phyloP scores from a whole-genome alignment of 2,888 invertebrate genomes.

The Polietes domitor region DNA sequence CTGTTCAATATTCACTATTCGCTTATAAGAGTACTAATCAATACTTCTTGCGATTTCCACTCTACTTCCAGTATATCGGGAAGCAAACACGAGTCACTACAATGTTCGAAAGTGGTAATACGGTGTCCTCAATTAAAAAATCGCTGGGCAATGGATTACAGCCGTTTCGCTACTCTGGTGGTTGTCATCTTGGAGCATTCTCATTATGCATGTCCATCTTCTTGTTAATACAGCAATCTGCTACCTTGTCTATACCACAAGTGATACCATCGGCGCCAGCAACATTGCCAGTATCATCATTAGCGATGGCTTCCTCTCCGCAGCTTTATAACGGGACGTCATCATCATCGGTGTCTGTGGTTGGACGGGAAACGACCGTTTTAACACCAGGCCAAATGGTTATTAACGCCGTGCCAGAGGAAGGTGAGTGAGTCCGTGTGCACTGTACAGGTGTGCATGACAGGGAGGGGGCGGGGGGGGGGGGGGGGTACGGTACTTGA shows the following conservation, averaged over 20 bases:
- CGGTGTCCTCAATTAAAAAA: too few species aligned
- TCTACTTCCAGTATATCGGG: too few species aligned
- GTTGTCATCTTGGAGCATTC: conserved; percentile 18
- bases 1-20: too few species aligned
- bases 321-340: conserved; percentile 22
- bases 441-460: conserved; percentile 10
- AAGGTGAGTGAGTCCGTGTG: conserved; percentile 47
- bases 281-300: conserved; percentile 10
- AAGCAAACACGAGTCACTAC: too few species aligned
- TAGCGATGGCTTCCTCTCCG: conserved; percentile 39
- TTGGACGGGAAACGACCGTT: conserved; percentile 1
- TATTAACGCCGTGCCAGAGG: conserved; percentile 55
- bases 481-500: too few species aligned
- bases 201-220: conserved; percentile 45
- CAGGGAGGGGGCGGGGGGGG: too few species aligned
- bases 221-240: conserved; percentile 53
- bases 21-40: too few species aligned
- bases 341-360: not conserved
- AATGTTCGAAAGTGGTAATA: too few species aligned
- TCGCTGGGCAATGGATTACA: not conserved
- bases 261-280: not conserved
- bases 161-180: not conserved
- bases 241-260: conserved; percentile 28
- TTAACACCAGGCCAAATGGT: conserved; percentile 58
- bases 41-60: not conserved